These are phyloP conservation scores for Trematomus loennbergii DNA, from an alignment of 2,113 vertebrate genomes.

Conservation along the genomic window DNA sequence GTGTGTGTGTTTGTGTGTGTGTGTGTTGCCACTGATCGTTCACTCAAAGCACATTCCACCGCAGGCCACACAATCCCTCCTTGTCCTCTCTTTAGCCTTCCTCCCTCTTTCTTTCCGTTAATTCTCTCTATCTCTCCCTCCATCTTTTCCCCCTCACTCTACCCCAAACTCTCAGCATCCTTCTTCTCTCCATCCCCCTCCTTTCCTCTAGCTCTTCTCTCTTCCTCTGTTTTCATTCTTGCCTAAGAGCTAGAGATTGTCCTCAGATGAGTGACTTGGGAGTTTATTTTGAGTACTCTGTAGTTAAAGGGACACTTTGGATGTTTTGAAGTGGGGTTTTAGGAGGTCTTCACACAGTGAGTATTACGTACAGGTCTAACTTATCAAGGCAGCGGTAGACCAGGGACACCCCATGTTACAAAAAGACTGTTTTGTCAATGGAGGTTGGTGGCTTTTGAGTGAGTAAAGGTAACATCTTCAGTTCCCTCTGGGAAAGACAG, in stretches of 20 bases:
- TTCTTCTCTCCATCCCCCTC: not conserved
- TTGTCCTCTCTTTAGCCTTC: slow-evolving; percentile 50
- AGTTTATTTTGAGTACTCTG: slow-evolving; percentile 22
- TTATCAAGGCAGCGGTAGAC: too few relatives aligned
- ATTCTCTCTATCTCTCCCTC: slow-evolving; percentile 41
- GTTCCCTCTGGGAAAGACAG: too few relatives aligned
- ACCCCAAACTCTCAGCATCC: slow-evolving; percentile 18
- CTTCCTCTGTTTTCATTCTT: not conserved
- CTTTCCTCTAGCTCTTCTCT: not conserved
- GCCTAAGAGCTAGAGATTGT: slow-evolving; percentile 29
- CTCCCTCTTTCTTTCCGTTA: slow-evolving; percentile 42
- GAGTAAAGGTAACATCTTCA: too few relatives aligned
- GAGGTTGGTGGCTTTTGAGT: too few relatives aligned
- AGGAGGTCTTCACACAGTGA: too few relatives aligned
- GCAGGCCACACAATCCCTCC: slow-evolving; percentile 69
- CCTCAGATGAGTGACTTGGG: slow-evolving; percentile 15
- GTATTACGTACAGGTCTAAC: too few relatives aligned
- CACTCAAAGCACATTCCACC: slow-evolving; percentile 71
- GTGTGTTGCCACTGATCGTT: slow-evolving; percentile 48
- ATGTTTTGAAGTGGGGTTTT: too few relatives aligned
- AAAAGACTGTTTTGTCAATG: too few relatives aligned
- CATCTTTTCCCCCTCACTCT: slow-evolving; percentile 16
- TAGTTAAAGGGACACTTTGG: not conserved
- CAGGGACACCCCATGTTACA: too few relatives aligned
- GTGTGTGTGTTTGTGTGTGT: slow-evolving; percentile 16